These are phyloP conservation scores for Galbula dea DNA, from an alignment of 2,113 vertebrate species.

Conservation along the genomic window DNA sequence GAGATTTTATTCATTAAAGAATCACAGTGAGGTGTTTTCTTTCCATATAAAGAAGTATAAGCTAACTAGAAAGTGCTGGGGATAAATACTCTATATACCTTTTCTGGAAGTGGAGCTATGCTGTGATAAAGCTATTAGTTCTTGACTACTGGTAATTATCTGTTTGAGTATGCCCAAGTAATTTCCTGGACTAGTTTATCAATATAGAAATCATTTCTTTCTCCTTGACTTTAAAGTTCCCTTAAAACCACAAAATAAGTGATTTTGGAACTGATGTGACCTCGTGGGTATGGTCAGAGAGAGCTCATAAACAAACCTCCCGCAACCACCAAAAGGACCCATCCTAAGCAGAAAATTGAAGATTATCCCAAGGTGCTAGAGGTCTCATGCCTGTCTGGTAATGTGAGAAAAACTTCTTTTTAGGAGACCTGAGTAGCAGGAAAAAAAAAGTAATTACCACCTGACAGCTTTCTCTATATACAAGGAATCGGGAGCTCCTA, in stretches of 20 bases:
- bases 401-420: background rate
- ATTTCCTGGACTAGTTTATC: slow-evolving; percentile 20
- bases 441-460: slow-evolving; percentile 34
- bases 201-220: background rate
- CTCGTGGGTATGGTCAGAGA: slow-evolving; percentile 6
- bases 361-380: background rate
- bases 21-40: background rate
- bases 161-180: background rate
- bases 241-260: background rate
- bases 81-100: background rate
- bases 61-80: background rate
- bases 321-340: background rate
- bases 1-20: background rate
- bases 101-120: background rate
- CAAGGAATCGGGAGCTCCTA: background rate
- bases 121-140: background rate
- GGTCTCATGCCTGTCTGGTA: background rate
- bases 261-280: slow-evolving; percentile 9
- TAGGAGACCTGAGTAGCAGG: background rate
- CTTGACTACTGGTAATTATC: slow-evolving; percentile 13
- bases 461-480: background rate
- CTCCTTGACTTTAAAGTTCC: background rate
- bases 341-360: background rate
- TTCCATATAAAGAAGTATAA: background rate
- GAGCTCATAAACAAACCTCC: background rate